Evolutionary conservation across 2,888 invertebrate species (phyloP).

Genomic region (Temnothorax unifasciatus): DNA sequence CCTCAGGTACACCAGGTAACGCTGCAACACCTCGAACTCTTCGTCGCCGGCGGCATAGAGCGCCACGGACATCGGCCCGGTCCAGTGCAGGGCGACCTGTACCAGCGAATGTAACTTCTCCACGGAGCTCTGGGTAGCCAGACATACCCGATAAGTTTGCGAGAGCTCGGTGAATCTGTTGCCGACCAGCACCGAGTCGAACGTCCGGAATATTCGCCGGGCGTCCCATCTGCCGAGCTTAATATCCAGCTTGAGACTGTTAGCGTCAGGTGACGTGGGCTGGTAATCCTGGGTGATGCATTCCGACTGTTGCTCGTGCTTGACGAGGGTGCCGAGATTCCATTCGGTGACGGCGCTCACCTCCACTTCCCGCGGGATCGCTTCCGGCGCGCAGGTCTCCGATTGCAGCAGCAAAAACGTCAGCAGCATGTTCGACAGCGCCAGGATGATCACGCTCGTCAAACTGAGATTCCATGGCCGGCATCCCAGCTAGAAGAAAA

Average conservation of each 20-base stretch:
- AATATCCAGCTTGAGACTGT: constrained; percentile 88
- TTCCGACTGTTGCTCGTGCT: constrained; percentile 66
- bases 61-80: constrained; percentile 94
- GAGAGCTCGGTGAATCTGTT: constrained; percentile 89
- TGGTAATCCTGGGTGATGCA: constrained; percentile 75
- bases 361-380: constrained; percentile 68
- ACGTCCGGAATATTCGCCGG: constrained; percentile 90
- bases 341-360: constrained; percentile 78
- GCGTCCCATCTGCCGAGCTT: constrained; percentile 92
- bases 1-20: constrained; percentile 92
- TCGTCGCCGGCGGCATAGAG: constrained; percentile 93
- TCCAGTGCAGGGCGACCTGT: constrained; percentile 94
- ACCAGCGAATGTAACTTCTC: constrained; percentile 93
- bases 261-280: constrained; percentile 71
- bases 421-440: constrained; percentile 89
- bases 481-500: constrained; percentile 86
- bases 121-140: constrained; percentile 95
- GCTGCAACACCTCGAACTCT: constrained; percentile 91
- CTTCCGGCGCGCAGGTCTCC: constrained; percentile 84
- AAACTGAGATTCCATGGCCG: constrained; percentile 91
- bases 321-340: constrained; percentile 68
- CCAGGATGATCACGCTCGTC: constrained; percentile 89
- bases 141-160: constrained; percentile 89
- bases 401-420: constrained; percentile 88
- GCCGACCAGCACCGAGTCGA: constrained; percentile 91